Evolutionary conservation across 2,888 invertebrate species (phyloP).

Genomic region (Asteroscopus sphinx): DNA sequence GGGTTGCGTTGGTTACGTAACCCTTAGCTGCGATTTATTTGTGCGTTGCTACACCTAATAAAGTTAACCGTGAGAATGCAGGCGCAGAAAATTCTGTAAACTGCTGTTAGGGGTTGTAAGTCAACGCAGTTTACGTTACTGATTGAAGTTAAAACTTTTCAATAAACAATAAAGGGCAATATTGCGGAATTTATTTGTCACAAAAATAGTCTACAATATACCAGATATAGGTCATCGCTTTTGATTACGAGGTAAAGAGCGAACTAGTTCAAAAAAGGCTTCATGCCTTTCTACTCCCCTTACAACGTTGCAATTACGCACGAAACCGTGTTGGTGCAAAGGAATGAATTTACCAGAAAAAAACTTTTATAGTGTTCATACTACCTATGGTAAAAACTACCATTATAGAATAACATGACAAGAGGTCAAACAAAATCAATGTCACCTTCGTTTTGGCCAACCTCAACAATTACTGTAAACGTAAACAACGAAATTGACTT

Average conservation of each 20-base stretch:
- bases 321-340: too few relatives aligned
- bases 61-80: slow-evolving; percentile 50
- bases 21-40: slow-evolving; percentile 49
- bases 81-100: slow-evolving; percentile 29
- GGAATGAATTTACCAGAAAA: too few relatives aligned
- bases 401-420: too few relatives aligned
- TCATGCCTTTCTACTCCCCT: too few relatives aligned
- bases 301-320: too few relatives aligned
- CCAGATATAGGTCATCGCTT: too few relatives aligned
- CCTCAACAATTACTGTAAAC: neutral
- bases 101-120: slow-evolving; percentile 23
- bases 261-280: too few relatives aligned
- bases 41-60: slow-evolving; percentile 50
- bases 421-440: too few relatives aligned
- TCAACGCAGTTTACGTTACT: slow-evolving; percentile 14
- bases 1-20: slow-evolving; percentile 43
- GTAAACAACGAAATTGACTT: neutral
- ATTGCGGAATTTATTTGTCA: neutral
- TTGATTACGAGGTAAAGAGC: too few relatives aligned
- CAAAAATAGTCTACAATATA: too few relatives aligned
- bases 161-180: slow-evolving; percentile 7
- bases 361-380: too few relatives aligned
- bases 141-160: slow-evolving; percentile 23
- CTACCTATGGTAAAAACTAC: too few relatives aligned
- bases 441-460: neutral